These are phyloP conservation scores for Glaucomys volans DNA, from an alignment of 2,113 vertebrate species.

Conservation along the genomic window DNA sequence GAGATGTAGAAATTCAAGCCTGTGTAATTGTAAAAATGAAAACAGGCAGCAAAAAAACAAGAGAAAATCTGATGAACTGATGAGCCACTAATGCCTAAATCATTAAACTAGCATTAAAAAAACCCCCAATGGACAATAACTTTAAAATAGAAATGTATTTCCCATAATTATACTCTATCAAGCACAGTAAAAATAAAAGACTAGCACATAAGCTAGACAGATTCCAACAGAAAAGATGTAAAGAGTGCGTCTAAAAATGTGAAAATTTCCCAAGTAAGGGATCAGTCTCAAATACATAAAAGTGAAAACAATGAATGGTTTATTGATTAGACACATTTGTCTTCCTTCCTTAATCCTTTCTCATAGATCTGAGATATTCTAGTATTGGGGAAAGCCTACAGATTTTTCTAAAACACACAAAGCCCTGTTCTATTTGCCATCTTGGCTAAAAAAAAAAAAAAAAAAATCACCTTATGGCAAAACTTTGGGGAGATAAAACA, in stretches of 20 bases:
- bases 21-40: conserved; percentile 60
- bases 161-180: neutral
- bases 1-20: conserved; percentile 53
- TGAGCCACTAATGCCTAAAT: conserved; percentile 43
- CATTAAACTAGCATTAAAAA: conserved; percentile 3
- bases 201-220: neutral
- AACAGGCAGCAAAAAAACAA: conserved; percentile 41
- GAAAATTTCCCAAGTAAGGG: neutral
- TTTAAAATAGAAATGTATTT: conserved; percentile 50
- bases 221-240: neutral
- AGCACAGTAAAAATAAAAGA: conserved; percentile 34
- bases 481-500: neutral
- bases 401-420: conserved; percentile 28
- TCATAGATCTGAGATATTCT: neutral
- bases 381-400: neutral
- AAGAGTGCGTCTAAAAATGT: neutral
- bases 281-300: neutral
- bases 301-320: neutral
- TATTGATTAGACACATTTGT: neutral
- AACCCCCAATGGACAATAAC: conserved; percentile 20
- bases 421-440: neutral
- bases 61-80: conserved; percentile 34
- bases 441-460: neutral
- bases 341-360: neutral
- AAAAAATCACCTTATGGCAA: neutral